Base-by-base conservation (phyloP, 2,888 invertebrate species). In the Labia minor region DNA sequence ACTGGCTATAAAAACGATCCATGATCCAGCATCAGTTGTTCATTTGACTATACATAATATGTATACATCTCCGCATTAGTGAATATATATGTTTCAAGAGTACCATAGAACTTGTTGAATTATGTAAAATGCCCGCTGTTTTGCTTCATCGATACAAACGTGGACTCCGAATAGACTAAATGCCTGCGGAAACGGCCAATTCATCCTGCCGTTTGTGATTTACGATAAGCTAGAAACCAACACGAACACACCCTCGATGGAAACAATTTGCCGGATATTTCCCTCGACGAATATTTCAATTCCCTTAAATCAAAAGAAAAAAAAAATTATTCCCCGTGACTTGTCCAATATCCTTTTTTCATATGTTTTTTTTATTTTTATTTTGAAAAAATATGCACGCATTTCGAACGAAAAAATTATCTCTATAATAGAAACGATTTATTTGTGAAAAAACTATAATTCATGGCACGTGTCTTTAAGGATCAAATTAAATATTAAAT, bases 81-180 rank as follows among this genome's bases (percentile, higher is more conserved):
- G 49, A 49, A 49, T 49, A 49, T 33, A 33, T 16, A 49, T 49
- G 14, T 49, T n/a, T 16, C 49, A 49, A 49, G 49, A 49, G 49
- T 16, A 49, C 49, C 49, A 49, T 49, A 49, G 49, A 49, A 49
- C 49, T 49, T 49, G 49, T 49, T 49, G 49, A 49, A 49, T 49
- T 49, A 49, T 49, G 49, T 49, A 49, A 49, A 49, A 49, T 49
- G 49, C 49, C 49, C 49, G 14, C 49, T 49, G 49, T 49, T 49
- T 49, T 14, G 49, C 49, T 49, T 49, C 49, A 49, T 49, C 49
- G 49, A 49, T 49, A 49, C 49, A 49, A 49, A 49, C 16, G 49
- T 49, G 16, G 49, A 16, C 49, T 4, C 16, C 49, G 49, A 49
- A 49, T 49, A 49, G 49, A 49, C 49, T 49, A 49, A 49, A 49